Conservation (phyloP, 2,888 invertebrate species). For the Theodoxus fluviatilis region DNA sequence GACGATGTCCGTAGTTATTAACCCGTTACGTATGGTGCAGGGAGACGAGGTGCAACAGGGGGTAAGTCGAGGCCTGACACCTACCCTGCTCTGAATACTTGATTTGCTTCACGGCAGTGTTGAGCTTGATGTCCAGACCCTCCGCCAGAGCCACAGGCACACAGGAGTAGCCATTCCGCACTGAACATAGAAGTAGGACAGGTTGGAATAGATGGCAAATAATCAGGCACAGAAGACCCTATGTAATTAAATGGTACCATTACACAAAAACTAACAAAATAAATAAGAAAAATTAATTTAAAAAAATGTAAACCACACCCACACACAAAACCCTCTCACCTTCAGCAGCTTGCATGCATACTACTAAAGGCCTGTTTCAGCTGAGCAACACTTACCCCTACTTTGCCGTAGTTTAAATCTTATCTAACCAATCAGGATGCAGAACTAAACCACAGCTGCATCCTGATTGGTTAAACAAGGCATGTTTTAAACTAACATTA, state of each 20-base stretch:
- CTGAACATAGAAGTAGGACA: slow-evolving; percentile 66
- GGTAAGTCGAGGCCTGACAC: no score
- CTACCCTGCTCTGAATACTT: slow-evolving; percentile 70
- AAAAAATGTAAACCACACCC: background rate
- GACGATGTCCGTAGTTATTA: no score
- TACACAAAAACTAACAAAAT: background rate
- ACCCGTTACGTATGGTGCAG: no score
- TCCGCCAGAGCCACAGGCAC: slow-evolving; percentile 93
- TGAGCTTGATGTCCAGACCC: slow-evolving; percentile 90
- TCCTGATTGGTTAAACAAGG: no score
- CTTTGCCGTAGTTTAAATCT: no score
- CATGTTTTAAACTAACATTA: no score
- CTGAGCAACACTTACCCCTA: no score
- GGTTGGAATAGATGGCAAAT: background rate
- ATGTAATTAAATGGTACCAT: background rate
- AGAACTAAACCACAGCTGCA: no score
- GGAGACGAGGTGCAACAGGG: no score
- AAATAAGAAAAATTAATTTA: background rate
- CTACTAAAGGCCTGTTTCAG: no score
- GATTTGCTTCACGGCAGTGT: slow-evolving; percentile 87
- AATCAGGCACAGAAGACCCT: background rate
- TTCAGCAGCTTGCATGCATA: background rate
- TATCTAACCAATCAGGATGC: no score
- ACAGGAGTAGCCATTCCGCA: slow-evolving; percentile 95
- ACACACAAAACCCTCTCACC: background rate